Percentiles rank a stretch among this genome's conserved stretches.
Evolutionary conservation across 2,797 vertebrate species (phyloP).

Genomic region (Streptopelia turtur): DNA sequence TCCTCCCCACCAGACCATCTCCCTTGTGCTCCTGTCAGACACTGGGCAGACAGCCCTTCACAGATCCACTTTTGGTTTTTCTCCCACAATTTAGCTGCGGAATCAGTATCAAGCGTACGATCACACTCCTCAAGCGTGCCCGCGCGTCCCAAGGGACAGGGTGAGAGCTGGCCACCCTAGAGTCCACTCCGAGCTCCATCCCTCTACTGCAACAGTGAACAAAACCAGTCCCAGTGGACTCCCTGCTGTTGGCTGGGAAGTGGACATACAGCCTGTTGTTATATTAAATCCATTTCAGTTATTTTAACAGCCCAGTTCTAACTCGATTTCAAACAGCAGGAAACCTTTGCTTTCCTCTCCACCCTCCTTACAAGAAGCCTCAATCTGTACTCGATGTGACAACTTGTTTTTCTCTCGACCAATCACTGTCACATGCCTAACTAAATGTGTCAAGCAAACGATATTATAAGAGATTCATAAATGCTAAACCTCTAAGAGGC

Average conservation of each 20-base stretch:
- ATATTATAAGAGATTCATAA: conserved; percentile 47
- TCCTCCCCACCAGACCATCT: neutral
- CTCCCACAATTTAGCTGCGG: neutral
- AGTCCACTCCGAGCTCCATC: neutral
- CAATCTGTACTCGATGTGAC: neutral
- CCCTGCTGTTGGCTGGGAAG: neutral
- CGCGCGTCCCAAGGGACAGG: fast-evolving
- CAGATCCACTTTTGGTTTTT: neutral
- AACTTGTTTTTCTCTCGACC: conserved; percentile 45
- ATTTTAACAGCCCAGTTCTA: neutral
- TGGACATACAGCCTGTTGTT: neutral
- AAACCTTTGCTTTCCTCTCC: neutral
- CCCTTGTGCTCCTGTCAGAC: neutral
- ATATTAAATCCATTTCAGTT: neutral
- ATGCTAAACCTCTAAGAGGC: conserved; percentile 58
- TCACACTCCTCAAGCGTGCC: neutral
- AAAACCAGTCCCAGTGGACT: neutral
- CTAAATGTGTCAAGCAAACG: conserved; percentile 49
- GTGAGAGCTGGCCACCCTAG: neutral
- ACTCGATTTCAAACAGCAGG: conserved; percentile 19
- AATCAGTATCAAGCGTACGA: neutral
- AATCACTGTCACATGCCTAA: conserved; percentile 48
- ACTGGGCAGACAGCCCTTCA: neutral
- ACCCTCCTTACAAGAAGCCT: neutral
- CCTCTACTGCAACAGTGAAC: neutral